Base-by-base conservation (phyloP, 2,113 vertebrate genomes). In the Lepus timidus region DNA sequence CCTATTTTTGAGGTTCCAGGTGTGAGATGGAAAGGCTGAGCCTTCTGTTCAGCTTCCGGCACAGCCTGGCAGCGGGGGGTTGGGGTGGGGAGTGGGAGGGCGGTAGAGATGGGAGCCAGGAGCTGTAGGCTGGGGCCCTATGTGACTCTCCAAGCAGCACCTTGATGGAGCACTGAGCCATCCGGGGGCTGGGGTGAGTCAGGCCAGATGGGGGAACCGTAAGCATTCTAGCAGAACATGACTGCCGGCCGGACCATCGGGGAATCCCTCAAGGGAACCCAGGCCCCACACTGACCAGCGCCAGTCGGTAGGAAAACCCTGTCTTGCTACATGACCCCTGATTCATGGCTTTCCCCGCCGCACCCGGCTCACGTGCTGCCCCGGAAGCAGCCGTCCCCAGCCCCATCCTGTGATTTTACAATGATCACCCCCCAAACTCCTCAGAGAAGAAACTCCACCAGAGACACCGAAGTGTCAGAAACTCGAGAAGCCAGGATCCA, bases 261-360 rank as follows among this genome's bases (percentile, higher is more conserved):
- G 97, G 96, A 97, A 96, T 96, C 95, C 97, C 97, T 97, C 87
- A 86, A 95, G 23, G 93, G 96, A 97, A 97, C 82, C 74, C 2
- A 9, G 70, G 91, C 86, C 90, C 51, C 52, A 0, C 19, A 49
- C 90, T 97, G 92, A 96, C 94, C 95, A n/a, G 94, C 85, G 71
- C 55, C 36, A 1, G 76, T 79, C 36, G 1, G 5, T 23, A 96
- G 90, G 94, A 96, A 97, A 97, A 95, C 64, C 97, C 97, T 96
- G 85, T 95, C 94, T 97, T 97, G 96, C 96, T 96, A 97, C 96
- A 97, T 91, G 96, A 78, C 65, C 39, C 97, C 96, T 97, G 97
- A 97, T 96, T 97, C 97, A 96, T 90, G 90, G 44, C 93, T 94
- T 94, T 95, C 58, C 78, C 80, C 44, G 31, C 80, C 73, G 71